These are phyloP conservation scores for Schrankia costaestrigalis DNA, from an alignment of 2,888 invertebrate species.

Conservation along the genomic window DNA sequence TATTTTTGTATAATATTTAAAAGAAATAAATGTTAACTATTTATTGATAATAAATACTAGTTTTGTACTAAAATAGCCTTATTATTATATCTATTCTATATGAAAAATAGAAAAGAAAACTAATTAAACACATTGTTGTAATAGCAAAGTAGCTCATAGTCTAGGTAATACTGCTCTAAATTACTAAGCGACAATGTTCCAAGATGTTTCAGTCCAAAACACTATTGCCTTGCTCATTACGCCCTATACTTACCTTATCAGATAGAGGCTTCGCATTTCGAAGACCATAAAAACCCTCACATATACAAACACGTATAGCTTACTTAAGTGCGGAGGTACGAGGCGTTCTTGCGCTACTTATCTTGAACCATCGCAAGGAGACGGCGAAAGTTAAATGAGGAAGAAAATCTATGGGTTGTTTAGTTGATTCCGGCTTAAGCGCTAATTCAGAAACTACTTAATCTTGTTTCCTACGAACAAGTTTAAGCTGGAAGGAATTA, in stretches of 20 bases:
- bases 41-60: too few species aligned
- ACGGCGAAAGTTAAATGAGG: conserved; percentile 63
- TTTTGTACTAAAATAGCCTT: too few species aligned
- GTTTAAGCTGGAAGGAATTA: conserved; percentile 44
- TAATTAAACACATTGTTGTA: too few species aligned
- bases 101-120: too few species aligned
- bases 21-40: too few species aligned
- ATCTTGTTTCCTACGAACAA: conserved; percentile 43
- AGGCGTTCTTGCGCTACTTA: conserved; percentile 40
- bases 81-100: too few species aligned
- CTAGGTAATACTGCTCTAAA: too few species aligned
- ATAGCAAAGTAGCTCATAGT: too few species aligned
- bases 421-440: conserved; percentile 50
- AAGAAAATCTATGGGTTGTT: conserved; percentile 64
- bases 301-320: neutral
- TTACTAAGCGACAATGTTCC: too few species aligned
- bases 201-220: too few species aligned
- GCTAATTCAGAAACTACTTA: conserved; percentile 63
- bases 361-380: conserved; percentile 39
- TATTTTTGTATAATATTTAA: too few species aligned
- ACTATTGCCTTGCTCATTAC: neutral
- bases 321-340: conserved; percentile 21
- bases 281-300: conserved; percentile 2
- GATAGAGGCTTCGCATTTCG: conserved; percentile 2
- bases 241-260: conserved; percentile 1